These are phyloP conservation scores for Salpingus planirostris DNA, from an alignment of 2,888 invertebrate species.

Conservation along the genomic window DNA sequence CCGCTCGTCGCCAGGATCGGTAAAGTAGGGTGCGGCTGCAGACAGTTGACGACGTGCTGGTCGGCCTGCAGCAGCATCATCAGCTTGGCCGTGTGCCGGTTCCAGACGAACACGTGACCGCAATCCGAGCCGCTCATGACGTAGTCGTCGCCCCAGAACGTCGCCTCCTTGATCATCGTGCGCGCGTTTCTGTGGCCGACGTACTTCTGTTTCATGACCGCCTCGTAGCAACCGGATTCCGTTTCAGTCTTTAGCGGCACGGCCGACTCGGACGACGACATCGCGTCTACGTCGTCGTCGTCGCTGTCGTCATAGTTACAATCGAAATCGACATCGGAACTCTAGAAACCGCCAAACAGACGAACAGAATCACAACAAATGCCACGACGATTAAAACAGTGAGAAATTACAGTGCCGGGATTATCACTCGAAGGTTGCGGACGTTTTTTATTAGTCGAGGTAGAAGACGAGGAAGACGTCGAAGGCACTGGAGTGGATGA, in stretches of 20 bases:
- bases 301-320: constrained; percentile 23
- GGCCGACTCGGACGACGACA: constrained; percentile 17
- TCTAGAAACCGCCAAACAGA: constrained; percentile 12
- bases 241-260: constrained; percentile 21
- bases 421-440: constrained; percentile 3
- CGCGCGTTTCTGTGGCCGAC: constrained; percentile 73
- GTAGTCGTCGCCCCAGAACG: constrained; percentile 73
- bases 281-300: too few species aligned
- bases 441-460: constrained; percentile 17
- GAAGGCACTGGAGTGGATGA: constrained; percentile 3
- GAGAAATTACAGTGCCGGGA: constrained; percentile 6
- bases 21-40: constrained; percentile 73
- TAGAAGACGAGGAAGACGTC: constrained; percentile 21
- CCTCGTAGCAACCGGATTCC: constrained; percentile 32
- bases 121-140: constrained; percentile 86
- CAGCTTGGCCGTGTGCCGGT: constrained; percentile 57
- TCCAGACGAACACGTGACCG: constrained; percentile 80
- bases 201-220: constrained; percentile 57
- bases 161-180: constrained; percentile 79
- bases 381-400: constrained; percentile 1
- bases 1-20: constrained; percentile 74
- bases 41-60: constrained; percentile 74
- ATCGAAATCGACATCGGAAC: constrained; percentile 33
- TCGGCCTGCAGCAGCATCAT: constrained; percentile 73
- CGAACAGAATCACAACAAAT: not conserved